Percentiles rank a stretch among this genome's conserved stretches.
Conservation (phyloP, 2,797 vertebrate genomes). For the Sebastolobus alascanus region DNA sequence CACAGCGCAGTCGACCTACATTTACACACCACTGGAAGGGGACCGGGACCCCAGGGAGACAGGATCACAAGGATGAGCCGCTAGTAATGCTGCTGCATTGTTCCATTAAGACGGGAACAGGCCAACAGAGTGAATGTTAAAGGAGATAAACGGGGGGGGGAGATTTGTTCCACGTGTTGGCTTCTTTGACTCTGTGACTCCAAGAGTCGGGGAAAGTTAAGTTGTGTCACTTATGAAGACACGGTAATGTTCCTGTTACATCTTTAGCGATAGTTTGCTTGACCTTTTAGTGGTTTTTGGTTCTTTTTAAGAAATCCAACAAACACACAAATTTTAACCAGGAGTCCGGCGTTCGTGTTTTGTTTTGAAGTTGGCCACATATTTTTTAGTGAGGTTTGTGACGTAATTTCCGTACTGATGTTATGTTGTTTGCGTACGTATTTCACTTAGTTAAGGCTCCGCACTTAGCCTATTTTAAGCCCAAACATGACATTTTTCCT, state of each 20-base stretch:
- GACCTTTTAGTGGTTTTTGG: neutral
- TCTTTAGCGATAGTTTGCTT: neutral
- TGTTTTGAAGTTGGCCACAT: too few species aligned
- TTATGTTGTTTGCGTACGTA: too few species aligned
- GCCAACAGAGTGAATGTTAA: conserved; percentile 72
- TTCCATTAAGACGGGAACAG: conserved; percentile 73
- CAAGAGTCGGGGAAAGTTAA: conserved; percentile 50
- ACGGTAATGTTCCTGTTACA: conserved; percentile 11
- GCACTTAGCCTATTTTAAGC: too few species aligned
- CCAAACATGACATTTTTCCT: too few species aligned
- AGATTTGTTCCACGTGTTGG: conserved; percentile 66
- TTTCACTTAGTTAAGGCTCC: too few species aligned
- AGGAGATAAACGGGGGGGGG: conserved; percentile 73
- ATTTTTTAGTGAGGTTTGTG: too few species aligned
- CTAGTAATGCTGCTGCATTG: conserved; percentile 79
- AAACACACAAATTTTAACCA: too few species aligned
- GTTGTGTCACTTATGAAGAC: conserved; percentile 29
- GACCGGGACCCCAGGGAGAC: conserved; percentile 65
- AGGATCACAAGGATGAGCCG: conserved; percentile 84
- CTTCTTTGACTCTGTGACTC: conserved; percentile 50
- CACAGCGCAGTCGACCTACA: conserved; percentile 78
- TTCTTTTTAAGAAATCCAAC: neutral
- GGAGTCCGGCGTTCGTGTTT: too few species aligned
- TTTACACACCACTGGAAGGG: conserved; percentile 69
- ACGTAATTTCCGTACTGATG: too few species aligned